Evolutionary conservation across 2,888 invertebrate genomes (phyloP), one percentile per base, ranked within the genome.

Genomic region (Parelbella ahira): DNA sequence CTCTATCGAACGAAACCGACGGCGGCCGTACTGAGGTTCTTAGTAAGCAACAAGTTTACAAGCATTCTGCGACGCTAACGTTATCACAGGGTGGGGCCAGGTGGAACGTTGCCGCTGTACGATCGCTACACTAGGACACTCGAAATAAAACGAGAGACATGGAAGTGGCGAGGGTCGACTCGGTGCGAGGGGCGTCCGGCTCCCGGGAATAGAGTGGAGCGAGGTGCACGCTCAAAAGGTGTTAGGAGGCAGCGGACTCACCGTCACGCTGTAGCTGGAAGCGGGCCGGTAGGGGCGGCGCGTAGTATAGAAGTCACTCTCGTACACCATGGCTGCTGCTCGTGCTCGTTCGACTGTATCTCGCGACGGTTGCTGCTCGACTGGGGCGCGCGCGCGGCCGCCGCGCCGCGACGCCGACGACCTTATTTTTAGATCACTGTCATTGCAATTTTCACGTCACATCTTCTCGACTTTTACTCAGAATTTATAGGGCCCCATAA

Each of bases 281-380:
- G 90, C 92, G 51, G 91, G 93, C 84, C 94, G 88, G 81, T 93
- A 90, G 56, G 94, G 93, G 88, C 95, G 92, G 88, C 95, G 93
- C 83, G 93, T 94, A 70, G 95, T 95, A 88, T 94, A 94, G 89
- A 94, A 96, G 89, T 95, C 95, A 90, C 94, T 93, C 90, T 95
- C 94, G 93, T 95, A 95, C 89, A 95, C 95, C 95, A 96, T 96
- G 86, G 32, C 13, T 41, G 39, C 39, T 32, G 89, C 91, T 61
- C 64, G 53, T 56, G 53, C 53, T 80, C 79, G 78, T 79, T 81
- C 81, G 86, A 70, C 75, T 80, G 73, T 68, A 75, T 73, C 77
- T 79, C 80, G 83, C 81, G 83, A 71, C 83, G 86, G 71, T 76
- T 66, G 64, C 66, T 68, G 68, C 78, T 84, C 88, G 88, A 86